phyloP scores from a whole-genome alignment of 2,888 invertebrate species.

The Phasia obesa region DNA sequence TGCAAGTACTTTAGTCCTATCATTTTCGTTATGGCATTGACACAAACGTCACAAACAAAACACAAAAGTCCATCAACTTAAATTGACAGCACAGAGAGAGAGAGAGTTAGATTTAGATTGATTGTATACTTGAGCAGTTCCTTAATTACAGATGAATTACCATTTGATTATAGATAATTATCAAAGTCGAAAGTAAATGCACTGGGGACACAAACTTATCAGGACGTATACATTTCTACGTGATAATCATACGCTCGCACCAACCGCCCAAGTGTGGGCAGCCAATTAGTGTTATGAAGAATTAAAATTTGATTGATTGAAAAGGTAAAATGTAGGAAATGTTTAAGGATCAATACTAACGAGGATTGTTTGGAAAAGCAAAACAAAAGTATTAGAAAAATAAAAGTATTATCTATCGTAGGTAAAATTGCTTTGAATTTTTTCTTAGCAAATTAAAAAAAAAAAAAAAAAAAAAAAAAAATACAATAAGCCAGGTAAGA shows the following conservation, averaged over 20 bases:
- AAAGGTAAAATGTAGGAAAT: neutral
- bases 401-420: no score
- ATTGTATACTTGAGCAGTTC: slow-evolving; percentile 45
- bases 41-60: slow-evolving; percentile 3
- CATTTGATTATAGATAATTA: slow-evolving; percentile 63
- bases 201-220: slow-evolving; percentile 18
- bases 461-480: no score
- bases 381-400: no score
- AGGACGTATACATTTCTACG: neutral
- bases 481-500: no score
- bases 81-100: slow-evolving; percentile 28
- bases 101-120: neutral
- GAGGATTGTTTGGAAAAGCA: no score
- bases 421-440: no score
- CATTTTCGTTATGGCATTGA: neutral
- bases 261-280: neutral
- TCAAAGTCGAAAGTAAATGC: slow-evolving; percentile 44
- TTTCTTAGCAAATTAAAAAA: no score
- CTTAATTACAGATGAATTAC: slow-evolving; percentile 65
- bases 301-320: neutral
- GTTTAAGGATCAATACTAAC: neutral
- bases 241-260: neutral
- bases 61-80: slow-evolving; percentile 38
- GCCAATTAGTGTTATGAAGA: neutral
- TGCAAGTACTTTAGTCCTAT: neutral